Base-by-base conservation (phyloP, 2,888 invertebrate species). In the Junonia oenone region DNA sequence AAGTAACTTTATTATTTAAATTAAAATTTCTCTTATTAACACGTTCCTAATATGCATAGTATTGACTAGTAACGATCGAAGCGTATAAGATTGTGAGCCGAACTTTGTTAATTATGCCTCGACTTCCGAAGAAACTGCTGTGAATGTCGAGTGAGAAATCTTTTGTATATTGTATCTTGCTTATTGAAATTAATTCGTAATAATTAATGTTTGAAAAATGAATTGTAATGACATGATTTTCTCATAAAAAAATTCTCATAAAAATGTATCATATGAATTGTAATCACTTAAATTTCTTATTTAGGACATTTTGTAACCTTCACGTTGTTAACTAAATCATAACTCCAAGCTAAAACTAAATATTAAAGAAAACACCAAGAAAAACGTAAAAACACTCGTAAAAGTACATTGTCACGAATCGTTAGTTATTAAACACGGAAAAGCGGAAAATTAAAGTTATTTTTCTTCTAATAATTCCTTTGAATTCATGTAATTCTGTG, bases 101-200 rank as follows among this genome's bases (percentile, higher is more conserved):
- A 78, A 79, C 73, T 81, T 80, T 76, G 75, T 77, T 78, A 78
- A 79, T 81, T 81, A 78, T 73, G 68, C 65, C 62, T 65, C 69
- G 64, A 65, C 59, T 54, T 50, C 26, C 46, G 53, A 29, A 48
- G 33, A 33, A 51, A 56, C 46, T 48, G 31, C 49, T 31, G 38
- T 51, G 26, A 51, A 48, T 46, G 35, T 27, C 40, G 29, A 45
- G 51, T 48, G 47, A 51, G 45, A 56, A 59, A 56, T 54, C 45
- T 54, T 53, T 57, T 53, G 52, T 50, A 14, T 35, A 56, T 46
- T 51, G 45, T 51, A 47, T 22, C 46, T 40, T 45, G 22, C 46
- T 40, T 51, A 51, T 17, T 14, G 33, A 31, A n/a, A n/a, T n/a
- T n/a, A n/a, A n/a, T n/a, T n/a, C n/a, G n/a, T n/a, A n/a, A n/a